Conservation (phyloP, 2,797 vertebrate species). For the Gila robusta region DNA sequence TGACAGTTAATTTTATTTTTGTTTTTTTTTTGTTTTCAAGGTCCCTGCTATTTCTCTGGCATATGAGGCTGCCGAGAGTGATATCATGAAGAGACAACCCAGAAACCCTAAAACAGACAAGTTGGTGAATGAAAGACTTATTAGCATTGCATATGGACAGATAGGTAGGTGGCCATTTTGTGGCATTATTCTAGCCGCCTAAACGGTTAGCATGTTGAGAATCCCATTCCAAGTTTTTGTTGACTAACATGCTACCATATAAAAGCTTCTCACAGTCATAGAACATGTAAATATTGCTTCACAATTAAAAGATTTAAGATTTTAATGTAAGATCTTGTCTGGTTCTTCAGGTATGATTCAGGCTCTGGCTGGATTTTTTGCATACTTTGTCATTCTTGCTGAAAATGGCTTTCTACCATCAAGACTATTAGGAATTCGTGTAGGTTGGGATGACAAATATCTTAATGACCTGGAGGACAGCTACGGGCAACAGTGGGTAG, state of each 20-base stretch:
- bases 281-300: not conserved
- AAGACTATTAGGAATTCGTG: constrained; percentile 80
- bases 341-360: constrained; percentile 86
- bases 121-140: constrained; percentile 87
- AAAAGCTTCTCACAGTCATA: not conserved
- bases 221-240: not conserved
- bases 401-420: constrained; percentile 87
- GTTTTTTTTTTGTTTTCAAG: constrained; percentile 63
- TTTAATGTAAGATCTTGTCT: not conserved
- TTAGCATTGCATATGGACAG: constrained; percentile 90
- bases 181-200: not conserved
- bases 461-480: constrained; percentile 86
- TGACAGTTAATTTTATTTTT: constrained; percentile 9
- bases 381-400: constrained; percentile 88
- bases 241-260: not conserved
- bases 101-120: constrained; percentile 89
- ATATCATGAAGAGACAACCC: constrained; percentile 91
- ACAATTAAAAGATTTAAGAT: not conserved
- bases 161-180: constrained; percentile 79
- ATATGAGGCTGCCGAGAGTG: constrained; percentile 88
- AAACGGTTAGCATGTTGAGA: not conserved
- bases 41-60: constrained; percentile 91
- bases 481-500: constrained; percentile 90
- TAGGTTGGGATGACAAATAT: constrained; percentile 85
- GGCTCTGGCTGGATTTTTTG: constrained; percentile 88